A percentile compares a stretch with the other conserved stretches of the same genome.
Evolutionary conservation across 2,113 vertebrate genomes (phyloP).

Genomic region (Meleagris gallopavo): DNA sequence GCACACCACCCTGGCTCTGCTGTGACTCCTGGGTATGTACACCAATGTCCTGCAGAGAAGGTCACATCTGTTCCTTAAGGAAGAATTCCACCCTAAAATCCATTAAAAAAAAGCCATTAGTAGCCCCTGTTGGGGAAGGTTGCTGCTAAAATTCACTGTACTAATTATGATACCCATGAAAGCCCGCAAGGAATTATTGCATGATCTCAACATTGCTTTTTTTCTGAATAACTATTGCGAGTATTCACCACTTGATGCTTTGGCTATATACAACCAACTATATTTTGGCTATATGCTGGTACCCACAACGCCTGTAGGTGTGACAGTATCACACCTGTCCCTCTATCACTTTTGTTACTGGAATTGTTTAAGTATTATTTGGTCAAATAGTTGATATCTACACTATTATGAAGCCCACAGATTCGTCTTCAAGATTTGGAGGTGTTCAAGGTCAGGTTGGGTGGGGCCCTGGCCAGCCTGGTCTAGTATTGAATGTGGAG

Average conservation of each 20-base stretch:
- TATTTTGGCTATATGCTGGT: accelerated
- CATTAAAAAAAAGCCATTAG: background rate
- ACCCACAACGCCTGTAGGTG: accelerated
- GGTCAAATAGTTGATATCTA: accelerated
- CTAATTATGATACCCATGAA: too few relatives aligned
- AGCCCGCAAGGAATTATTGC: accelerated
- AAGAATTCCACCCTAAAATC: too few relatives aligned
- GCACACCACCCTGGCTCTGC: slow-evolving; percentile 87
- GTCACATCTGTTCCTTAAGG: accelerated
- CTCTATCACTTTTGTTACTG: background rate
- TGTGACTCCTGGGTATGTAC: slow-evolving; percentile 81
- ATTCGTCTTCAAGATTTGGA: background rate
- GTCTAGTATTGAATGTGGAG: too few relatives aligned
- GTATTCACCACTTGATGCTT: background rate
- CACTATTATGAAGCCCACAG: background rate
- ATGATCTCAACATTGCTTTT: accelerated
- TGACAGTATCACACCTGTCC: accelerated
- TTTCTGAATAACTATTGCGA: background rate
- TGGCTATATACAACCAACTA: accelerated
- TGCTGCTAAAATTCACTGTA: background rate
- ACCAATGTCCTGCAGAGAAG: accelerated
- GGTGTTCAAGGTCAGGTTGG: too few relatives aligned
- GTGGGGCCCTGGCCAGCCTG: too few relatives aligned
- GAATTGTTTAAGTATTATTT: background rate
- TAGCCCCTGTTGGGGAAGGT: background rate